Conservation (phyloP, 2,888 invertebrate species). For the Aphodius granarius region DNA sequence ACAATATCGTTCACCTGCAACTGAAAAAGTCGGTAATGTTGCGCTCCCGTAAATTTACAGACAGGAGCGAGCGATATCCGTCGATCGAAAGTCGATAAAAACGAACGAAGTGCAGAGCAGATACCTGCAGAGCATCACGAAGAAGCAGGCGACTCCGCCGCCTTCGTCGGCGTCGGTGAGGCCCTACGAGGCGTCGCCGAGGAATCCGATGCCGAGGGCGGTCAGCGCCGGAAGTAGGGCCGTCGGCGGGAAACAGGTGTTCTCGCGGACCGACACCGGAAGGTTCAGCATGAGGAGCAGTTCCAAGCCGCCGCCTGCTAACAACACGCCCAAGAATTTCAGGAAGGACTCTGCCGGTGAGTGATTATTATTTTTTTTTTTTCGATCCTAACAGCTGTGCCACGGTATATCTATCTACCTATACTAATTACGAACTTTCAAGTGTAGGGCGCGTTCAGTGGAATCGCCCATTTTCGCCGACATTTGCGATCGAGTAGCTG, state of each 20-base stretch:
- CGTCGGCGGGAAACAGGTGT: constrained; percentile 46
- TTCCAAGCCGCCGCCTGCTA: constrained; percentile 46
- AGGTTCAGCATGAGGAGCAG: constrained; percentile 65
- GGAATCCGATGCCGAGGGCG: constrained; percentile 50
- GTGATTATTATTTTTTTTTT: background rate
- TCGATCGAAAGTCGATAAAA: constrained; percentile 48
- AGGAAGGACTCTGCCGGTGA: constrained; percentile 40
- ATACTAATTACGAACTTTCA: no score
- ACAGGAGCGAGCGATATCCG: constrained; percentile 51
- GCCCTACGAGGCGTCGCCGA: constrained; percentile 27
- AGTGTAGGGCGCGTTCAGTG: no score
- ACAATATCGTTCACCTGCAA: no score
- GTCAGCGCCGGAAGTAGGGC: constrained; percentile 54
- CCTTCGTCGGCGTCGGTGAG: constrained; percentile 28
- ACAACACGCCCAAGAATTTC: constrained; percentile 50
- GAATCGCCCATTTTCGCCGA: no score
- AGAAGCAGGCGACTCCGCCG: constrained; percentile 36
- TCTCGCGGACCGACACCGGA: constrained; percentile 65
- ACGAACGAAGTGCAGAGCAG: constrained; percentile 50
- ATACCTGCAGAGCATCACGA: constrained; percentile 48
- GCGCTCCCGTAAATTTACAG: no score
- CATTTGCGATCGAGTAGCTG: no score
- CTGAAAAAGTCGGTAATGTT: no score
- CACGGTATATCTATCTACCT: no score
- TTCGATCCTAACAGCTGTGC: background rate